Evolutionary conservation across 37 sponge, comb jelly and placozoan species (phyloP), one percentile per base, ranked within the genome.

Genomic region (Theonella swinhoei): DNA sequence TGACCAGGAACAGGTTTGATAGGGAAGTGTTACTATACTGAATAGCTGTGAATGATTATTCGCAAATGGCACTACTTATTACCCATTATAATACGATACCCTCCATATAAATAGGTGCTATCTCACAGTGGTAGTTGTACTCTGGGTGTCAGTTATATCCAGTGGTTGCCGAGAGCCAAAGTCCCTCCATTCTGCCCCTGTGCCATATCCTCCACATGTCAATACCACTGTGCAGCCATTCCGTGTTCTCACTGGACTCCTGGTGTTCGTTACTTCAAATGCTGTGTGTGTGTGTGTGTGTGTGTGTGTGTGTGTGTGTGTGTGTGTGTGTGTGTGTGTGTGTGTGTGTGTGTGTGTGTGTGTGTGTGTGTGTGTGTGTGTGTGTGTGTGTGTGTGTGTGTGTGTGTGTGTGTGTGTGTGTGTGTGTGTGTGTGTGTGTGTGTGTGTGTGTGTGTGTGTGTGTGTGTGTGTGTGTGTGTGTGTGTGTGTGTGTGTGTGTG

Each of bases 311-410:
- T 70, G 71, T 70, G 5, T 70, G 31, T 32, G 5, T 70, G 31
- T 70, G 5, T 33, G 35, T 33, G 35, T 70, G 71, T 70, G 35
- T 70, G 71, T 70, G 35, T 32, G 71, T 32, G 3, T 26, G 35
- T 33, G 35, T 33, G 34, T 70, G 35, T 70, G 71, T 70, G 35
- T 26, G 71, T 33, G 3, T 70, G 34, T 70, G 35, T 80, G 32
- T 17, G 66, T 64, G 9, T 63, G 66, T 62, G 1, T 14, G 30
- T 78, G 14, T 76, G 26, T 14, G 26, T 11, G 26, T 32, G 26
- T 73, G 74, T 38, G 4, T 32, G 24, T 20, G 23, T 73, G 39
- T 20, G 9, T 73, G 34, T 22, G 1, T 37, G 41, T 33, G 23
- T 35, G 37, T n/a, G n/a, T n/a, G n/a, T n/a, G n/a, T n/a, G n/a